Percentiles rank a stretch among this genome's conserved stretches.
These are phyloP conservation scores for Sarcophilus harrisii DNA, from an alignment of 2,797 vertebrate species.

Conservation along the genomic window DNA sequence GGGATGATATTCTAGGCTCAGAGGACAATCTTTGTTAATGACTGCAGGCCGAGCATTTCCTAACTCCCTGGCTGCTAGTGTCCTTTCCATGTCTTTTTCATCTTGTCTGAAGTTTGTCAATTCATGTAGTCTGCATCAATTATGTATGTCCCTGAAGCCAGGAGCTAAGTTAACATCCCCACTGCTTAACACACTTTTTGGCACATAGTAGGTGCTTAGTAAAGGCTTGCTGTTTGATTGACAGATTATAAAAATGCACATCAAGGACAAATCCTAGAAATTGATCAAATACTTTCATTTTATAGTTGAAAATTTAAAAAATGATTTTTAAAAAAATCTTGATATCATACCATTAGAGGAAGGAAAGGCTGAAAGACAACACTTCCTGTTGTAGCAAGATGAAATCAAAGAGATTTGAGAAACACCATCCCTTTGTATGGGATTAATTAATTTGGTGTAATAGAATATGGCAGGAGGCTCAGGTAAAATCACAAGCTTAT, in stretches of 20 bases:
- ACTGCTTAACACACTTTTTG: background rate
- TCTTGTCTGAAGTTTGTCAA: background rate
- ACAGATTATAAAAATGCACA: background rate
- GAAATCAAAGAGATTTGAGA: background rate
- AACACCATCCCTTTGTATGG: background rate
- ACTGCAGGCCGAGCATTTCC: background rate
- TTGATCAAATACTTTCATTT: background rate
- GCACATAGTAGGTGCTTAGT: background rate
- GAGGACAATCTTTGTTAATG: background rate
- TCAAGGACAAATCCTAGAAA: background rate
- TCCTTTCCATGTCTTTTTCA: background rate
- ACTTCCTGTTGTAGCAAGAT: background rate
- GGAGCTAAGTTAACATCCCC: background rate
- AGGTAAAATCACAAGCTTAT: conserved; percentile 37
- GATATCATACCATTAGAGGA: conserved; percentile 31
- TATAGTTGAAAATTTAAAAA: background rate
- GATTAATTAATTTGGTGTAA: conserved; percentile 49
- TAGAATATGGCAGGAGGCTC: background rate
- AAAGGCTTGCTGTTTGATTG: background rate
- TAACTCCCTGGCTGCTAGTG: background rate
- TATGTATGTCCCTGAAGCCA: background rate
- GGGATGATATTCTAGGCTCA: background rate
- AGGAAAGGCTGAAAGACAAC: background rate
- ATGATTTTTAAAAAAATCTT: conserved; percentile 27
- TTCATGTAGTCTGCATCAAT: background rate